Percentiles rank a stretch among this genome's conserved stretches.
These are phyloP conservation scores for Microtus montanus DNA, from an alignment of 2,113 vertebrate genomes.

Conservation along the genomic window DNA sequence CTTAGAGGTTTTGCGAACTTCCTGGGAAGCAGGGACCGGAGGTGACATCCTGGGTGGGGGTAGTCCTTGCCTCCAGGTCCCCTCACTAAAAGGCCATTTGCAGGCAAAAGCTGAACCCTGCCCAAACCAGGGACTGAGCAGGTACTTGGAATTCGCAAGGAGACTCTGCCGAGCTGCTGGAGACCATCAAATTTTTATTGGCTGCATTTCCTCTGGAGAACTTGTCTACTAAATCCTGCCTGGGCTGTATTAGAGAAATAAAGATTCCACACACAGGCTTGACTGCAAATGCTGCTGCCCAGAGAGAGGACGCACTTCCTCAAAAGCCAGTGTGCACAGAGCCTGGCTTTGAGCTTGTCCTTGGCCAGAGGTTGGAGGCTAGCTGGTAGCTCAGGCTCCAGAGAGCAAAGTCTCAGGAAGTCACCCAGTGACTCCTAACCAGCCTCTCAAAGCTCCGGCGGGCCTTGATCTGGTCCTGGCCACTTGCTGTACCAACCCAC, in stretches of 20 bases:
- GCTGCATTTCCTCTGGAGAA: slow-evolving; percentile 86
- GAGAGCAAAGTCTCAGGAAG: background rate
- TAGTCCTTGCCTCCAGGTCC: slow-evolving; percentile 4
- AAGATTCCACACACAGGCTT: slow-evolving; percentile 80
- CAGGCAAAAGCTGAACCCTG: slow-evolving; percentile 72
- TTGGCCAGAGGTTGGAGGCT: background rate
- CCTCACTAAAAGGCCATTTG: slow-evolving; percentile 75
- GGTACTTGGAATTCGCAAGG: slow-evolving; percentile 84
- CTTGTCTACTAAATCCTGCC: slow-evolving; percentile 85
- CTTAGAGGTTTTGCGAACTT: background rate
- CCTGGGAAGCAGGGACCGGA: background rate
- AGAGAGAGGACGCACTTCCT: slow-evolving; percentile 70
- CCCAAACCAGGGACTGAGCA: slow-evolving; percentile 76
- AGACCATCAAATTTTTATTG: slow-evolving; percentile 88
- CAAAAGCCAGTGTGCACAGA: slow-evolving; percentile 12
- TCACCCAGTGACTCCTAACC: background rate
- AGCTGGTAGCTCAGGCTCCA: background rate
- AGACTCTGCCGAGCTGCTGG: slow-evolving; percentile 85
- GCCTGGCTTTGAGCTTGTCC: background rate
- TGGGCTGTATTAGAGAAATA: slow-evolving; percentile 77
- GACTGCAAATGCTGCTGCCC: slow-evolving; percentile 74
- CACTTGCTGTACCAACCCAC: background rate
- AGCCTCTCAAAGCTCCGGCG: background rate
- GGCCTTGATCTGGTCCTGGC: background rate
- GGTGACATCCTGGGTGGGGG: background rate